phyloP scores from a whole-genome alignment of 2,888 invertebrate species.

The Hirudinaria manillensis region DNA sequence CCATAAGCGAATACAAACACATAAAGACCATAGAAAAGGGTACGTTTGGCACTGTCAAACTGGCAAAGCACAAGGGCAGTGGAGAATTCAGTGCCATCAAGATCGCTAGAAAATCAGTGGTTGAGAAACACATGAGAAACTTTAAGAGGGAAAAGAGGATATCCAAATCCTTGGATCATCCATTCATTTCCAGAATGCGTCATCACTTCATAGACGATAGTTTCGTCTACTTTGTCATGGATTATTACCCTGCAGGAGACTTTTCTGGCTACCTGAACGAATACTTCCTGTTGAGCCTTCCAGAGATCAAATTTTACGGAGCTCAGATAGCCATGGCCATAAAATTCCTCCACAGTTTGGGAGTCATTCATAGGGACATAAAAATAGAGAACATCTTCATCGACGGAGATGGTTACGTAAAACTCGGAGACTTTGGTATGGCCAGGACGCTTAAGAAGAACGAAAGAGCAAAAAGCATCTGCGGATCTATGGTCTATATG shows the following conservation, averaged over 20 bases:
- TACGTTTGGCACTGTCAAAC: background rate
- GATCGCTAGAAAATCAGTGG: background rate
- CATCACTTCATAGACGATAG: too few species aligned
- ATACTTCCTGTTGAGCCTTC: too few species aligned
- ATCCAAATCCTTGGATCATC: too few species aligned
- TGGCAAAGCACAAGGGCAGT: background rate
- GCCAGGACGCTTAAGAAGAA: background rate
- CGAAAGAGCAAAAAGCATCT: background rate
- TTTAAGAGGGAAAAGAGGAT: too few species aligned
- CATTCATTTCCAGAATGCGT: too few species aligned
- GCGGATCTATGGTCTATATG: background rate
- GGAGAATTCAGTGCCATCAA: conserved; percentile 2
- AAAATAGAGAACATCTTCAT: conserved; percentile 10
- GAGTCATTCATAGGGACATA: background rate
- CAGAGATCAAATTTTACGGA: background rate
- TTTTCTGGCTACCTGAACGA: too few species aligned
- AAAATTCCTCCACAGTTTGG: conserved; percentile 8
- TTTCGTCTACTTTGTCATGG: too few species aligned
- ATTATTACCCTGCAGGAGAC: too few species aligned
- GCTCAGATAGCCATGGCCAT: conserved; percentile 9
- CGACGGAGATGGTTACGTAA: conserved; percentile 8
- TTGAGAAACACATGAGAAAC: too few species aligned
- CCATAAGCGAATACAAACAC: background rate
- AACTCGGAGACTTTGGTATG: background rate
- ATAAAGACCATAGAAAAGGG: background rate